Percentiles rank a stretch among this genome's conserved stretches.
Conservation (phyloP, 2,113 vertebrate species). For the Pygoscelis adeliae region DNA sequence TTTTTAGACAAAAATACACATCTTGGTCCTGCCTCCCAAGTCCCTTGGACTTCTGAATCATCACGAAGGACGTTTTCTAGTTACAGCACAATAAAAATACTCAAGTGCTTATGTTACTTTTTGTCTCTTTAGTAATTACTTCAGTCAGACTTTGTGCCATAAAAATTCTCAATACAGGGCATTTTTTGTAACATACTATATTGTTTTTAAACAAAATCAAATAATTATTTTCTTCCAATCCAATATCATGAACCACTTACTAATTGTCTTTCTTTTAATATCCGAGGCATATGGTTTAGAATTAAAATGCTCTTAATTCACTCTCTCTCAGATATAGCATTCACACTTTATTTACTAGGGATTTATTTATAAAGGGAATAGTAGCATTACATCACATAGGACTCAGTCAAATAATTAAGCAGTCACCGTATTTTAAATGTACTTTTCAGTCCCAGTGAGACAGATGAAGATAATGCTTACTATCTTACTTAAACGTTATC, state of each 20-base stretch:
- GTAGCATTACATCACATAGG: background rate
- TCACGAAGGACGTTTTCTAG: background rate
- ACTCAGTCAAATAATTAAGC: background rate
- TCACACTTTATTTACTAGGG: background rate
- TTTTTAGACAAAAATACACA: background rate
- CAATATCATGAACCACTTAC: background rate
- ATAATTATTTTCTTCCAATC: background rate
- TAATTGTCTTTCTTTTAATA: background rate
- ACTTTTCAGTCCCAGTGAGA: background rate
- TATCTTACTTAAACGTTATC: background rate
- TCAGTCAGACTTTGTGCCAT: background rate
- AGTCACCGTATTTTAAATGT: background rate
- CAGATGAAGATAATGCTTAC: background rate
- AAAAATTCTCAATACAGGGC: background rate
- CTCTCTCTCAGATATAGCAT: background rate
- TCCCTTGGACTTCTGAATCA: background rate
- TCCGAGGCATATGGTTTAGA: background rate
- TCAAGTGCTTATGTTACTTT: background rate
- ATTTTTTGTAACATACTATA: background rate
- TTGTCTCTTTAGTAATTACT: background rate
- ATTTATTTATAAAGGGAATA: background rate
- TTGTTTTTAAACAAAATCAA: background rate
- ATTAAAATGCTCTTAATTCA: background rate
- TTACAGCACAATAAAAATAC: background rate
- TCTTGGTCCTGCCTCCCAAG: background rate